Conservation (phyloP, 2,888 invertebrate genomes). For the Hetaerina titia region DNA sequence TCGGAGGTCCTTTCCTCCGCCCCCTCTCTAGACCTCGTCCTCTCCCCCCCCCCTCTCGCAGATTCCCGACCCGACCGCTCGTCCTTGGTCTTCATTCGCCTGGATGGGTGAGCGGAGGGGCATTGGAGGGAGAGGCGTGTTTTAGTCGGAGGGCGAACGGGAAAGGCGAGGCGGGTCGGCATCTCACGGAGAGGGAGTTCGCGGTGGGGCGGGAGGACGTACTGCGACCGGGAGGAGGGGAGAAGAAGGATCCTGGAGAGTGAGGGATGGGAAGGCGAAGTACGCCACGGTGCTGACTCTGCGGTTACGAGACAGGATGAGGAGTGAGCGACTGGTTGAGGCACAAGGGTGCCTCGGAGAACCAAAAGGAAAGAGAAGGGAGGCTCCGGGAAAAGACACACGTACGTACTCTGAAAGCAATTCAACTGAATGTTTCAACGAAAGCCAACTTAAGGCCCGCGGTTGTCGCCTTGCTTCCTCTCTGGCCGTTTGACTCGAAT, state of each 20-base stretch:
- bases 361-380: background rate
- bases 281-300: background rate
- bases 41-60: background rate
- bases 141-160: background rate
- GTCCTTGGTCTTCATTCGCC: too few relatives aligned
- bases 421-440: background rate
- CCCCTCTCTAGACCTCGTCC: background rate
- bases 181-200: background rate
- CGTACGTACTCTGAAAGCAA: background rate
- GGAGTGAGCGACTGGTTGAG: background rate
- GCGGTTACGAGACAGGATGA: too few relatives aligned
- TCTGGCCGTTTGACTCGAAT: background rate
- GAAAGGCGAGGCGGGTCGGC: background rate
- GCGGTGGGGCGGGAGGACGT: background rate
- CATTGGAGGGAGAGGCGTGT: too few relatives aligned
- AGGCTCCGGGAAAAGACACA: background rate
- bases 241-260: too few relatives aligned
- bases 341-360: background rate
- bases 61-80: background rate
- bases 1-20: background rate
- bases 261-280: background rate
- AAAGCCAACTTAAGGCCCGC: background rate
- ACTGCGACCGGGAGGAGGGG: background rate
- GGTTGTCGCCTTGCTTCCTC: background rate
- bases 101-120: background rate